Conservation (phyloP, 2,888 invertebrate genomes). For the Machimus atricapillus region DNA sequence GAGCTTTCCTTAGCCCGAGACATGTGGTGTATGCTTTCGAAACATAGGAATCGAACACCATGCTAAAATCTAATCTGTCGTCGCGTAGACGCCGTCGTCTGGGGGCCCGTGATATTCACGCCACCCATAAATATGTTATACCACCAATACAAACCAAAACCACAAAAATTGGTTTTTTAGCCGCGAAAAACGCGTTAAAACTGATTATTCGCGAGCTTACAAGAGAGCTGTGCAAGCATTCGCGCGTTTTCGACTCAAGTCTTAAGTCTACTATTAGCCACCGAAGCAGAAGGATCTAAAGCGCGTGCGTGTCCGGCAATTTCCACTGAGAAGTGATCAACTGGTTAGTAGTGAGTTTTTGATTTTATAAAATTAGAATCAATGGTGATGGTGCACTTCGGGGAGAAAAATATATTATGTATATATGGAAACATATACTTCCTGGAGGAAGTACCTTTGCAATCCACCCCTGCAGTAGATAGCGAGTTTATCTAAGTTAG, state of each 20-base stretch:
- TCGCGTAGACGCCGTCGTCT: background rate
- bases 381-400: background rate
- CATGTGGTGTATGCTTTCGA: background rate
- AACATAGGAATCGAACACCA: background rate
- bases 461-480: background rate
- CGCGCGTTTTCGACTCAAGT: background rate
- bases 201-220: background rate
- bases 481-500: background rate
- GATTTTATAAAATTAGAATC: background rate
- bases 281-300: background rate
- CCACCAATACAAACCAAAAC: background rate
- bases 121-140: background rate
- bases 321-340: background rate
- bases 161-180: background rate
- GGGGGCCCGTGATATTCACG: background rate
- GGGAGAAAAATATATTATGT: background rate
- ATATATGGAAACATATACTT: background rate
- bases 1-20: background rate
- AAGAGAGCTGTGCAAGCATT: background rate
- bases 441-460: background rate
- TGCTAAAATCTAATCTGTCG: background rate
- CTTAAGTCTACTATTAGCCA: constrained; percentile 32
- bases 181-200: background rate
- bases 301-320: constrained; percentile 5
- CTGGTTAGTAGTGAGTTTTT: constrained; percentile 7